phyloP scores from a whole-genome alignment of 2,888 invertebrate species.

The Thumatha senex region DNA sequence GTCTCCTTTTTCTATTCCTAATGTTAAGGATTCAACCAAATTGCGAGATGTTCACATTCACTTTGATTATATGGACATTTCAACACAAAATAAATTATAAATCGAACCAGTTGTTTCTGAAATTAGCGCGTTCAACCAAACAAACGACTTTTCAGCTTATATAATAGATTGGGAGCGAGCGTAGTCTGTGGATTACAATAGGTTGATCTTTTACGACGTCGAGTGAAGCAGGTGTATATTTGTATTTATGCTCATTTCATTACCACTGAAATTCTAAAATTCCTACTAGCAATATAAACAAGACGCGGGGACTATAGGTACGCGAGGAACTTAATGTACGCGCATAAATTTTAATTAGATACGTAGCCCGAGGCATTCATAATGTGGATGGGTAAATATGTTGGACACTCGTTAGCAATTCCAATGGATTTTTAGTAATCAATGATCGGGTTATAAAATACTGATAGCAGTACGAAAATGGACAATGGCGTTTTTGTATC shows the following conservation, averaged over 20 bases:
- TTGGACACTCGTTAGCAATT: constrained; percentile 37
- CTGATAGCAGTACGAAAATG: constrained; percentile 4
- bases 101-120: too few species aligned
- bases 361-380: constrained; percentile 45
- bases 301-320: constrained; percentile 45
- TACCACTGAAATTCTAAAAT: constrained; percentile 32
- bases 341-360: constrained; percentile 64
- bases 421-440: constrained; percentile 32
- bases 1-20: too few species aligned
- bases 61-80: too few species aligned
- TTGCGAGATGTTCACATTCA: too few species aligned
- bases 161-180: too few species aligned
- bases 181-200: too few species aligned
- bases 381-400: constrained; percentile 51
- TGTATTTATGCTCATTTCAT: constrained; percentile 4
- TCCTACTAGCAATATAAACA: constrained; percentile 38
- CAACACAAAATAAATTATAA: too few species aligned
- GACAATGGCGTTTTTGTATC: constrained; percentile 2
- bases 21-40: too few species aligned
- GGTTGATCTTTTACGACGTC: too few species aligned
- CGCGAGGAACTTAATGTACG: constrained; percentile 51
- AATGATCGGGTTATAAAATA: constrained; percentile 30
- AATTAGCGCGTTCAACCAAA: too few species aligned
- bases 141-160: too few species aligned
- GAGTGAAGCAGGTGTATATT: too few species aligned